Evolutionary conservation across 2,113 vertebrate genomes (phyloP).

Genomic region (Amphiprion percula): DNA sequence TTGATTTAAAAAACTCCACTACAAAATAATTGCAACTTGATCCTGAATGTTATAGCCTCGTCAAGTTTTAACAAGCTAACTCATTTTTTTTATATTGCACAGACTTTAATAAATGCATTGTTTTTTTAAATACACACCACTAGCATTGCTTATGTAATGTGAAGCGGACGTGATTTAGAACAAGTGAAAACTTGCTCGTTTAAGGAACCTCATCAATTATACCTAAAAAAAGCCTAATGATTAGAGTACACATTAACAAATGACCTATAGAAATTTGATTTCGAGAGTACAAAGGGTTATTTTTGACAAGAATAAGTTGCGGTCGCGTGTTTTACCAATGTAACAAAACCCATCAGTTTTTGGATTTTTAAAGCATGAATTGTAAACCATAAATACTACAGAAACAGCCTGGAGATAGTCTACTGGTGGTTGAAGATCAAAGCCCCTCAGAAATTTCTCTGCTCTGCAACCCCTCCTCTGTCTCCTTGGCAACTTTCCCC

Average conservation of each 20-base stretch:
- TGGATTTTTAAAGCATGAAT: conserved; percentile 12
- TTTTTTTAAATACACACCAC: no score
- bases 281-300: not conserved
- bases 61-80: no score
- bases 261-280: not conserved
- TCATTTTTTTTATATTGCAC: no score
- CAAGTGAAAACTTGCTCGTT: no score
- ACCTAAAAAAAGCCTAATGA: not conserved
- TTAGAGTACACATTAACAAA: not conserved
- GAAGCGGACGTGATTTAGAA: no score
- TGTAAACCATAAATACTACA: conserved; percentile 43
- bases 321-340: not conserved
- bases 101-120: no score
- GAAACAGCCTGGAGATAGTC: conserved; percentile 21
- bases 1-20: no score
- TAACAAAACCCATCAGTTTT: not conserved
- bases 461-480: not conserved
- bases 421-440: conserved; percentile 37
- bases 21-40: no score
- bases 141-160: no score
- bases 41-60: no score
- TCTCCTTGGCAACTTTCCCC: conserved; percentile 27
- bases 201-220: not conserved
- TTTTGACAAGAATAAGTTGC: conserved; percentile 2
- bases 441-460: conserved; percentile 21